phyloP scores from a whole-genome alignment of 2,888 invertebrate genomes.

The Sphaeridia pumilis region DNA sequence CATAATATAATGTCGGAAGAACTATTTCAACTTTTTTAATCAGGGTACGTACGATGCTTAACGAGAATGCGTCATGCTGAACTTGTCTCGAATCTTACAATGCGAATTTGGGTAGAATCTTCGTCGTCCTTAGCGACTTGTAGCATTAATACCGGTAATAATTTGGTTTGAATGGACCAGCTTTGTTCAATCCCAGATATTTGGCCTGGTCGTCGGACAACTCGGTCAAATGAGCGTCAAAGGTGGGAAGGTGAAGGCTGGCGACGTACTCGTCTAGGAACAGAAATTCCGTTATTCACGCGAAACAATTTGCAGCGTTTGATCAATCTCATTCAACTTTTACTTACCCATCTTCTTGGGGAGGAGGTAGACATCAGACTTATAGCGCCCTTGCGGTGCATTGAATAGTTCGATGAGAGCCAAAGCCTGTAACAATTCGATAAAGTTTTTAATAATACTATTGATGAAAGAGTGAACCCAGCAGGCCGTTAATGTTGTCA shows the following conservation, averaged over 20 bases:
- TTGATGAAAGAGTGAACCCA: background rate
- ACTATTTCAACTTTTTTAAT: no score
- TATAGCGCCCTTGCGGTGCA: slow-evolving; percentile 87
- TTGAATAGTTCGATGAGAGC: slow-evolving; percentile 95
- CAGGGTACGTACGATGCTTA: no score
- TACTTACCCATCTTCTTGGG: slow-evolving; percentile 92
- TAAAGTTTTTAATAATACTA: background rate
- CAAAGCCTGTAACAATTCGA: slow-evolving; percentile 49
- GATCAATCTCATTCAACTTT: background rate
- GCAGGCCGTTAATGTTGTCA: background rate
- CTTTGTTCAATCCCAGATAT: slow-evolving; percentile 93
- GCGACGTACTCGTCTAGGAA: slow-evolving; percentile 89
- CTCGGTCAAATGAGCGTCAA: slow-evolving; percentile 95
- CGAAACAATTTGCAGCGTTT: background rate
- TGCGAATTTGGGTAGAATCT: no score
- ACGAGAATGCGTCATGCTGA: no score
- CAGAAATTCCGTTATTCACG: no score
- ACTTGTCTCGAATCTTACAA: no score
- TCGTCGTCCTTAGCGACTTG: no score
- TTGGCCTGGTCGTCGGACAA: slow-evolving; percentile 93
- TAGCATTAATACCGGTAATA: slow-evolving; percentile 67
- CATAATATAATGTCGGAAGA: no score
- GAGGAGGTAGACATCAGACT: slow-evolving; percentile 90
- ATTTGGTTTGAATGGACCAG: slow-evolving; percentile 97
- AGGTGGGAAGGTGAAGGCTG: slow-evolving; percentile 88